Conservation (phyloP, 1,140 invertebrate species). For the Drosophila paulistorum region DNA sequence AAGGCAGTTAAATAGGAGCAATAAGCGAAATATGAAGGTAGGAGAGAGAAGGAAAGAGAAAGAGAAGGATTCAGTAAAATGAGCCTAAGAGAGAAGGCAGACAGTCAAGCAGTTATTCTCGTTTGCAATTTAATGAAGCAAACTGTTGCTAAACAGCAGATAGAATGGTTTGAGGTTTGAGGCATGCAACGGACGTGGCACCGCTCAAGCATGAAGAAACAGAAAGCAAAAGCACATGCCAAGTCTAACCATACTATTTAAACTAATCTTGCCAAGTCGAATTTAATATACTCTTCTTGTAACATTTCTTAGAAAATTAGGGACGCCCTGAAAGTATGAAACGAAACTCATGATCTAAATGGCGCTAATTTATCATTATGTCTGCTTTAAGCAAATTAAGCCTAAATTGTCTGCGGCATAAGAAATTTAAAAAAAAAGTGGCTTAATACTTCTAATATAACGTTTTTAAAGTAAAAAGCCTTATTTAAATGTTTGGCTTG, state of each 20-base stretch:
- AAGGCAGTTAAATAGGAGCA: background rate
- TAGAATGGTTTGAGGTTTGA: background rate
- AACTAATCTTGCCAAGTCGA: background rate
- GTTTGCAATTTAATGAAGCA: slow-evolving; percentile 59
- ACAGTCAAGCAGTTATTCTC: slow-evolving; percentile 15
- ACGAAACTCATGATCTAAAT: too few relatives aligned
- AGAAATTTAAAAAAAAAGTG: too few relatives aligned
- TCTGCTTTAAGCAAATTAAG: too few relatives aligned
- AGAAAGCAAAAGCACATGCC: slow-evolving; percentile 29
- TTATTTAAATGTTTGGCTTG: too few relatives aligned
- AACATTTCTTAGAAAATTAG: too few relatives aligned
- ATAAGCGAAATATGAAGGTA: background rate
- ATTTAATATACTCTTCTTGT: background rate
- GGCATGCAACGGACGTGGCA: slow-evolving; percentile 29
- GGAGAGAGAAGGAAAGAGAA: background rate
- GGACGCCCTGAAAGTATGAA: too few relatives aligned
- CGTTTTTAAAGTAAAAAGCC: too few relatives aligned
- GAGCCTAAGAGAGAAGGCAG: background rate
- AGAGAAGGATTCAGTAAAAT: background rate
- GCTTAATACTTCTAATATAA: too few relatives aligned
- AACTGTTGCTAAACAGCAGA: slow-evolving; percentile 50
- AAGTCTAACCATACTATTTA: background rate
- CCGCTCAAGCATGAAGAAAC: slow-evolving; percentile 49
- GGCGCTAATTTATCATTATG: too few relatives aligned
- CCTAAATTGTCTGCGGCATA: too few relatives aligned